phyloP scores from a whole-genome alignment of 1,140 invertebrate species.

The Temnothorax nylanderi region DNA sequence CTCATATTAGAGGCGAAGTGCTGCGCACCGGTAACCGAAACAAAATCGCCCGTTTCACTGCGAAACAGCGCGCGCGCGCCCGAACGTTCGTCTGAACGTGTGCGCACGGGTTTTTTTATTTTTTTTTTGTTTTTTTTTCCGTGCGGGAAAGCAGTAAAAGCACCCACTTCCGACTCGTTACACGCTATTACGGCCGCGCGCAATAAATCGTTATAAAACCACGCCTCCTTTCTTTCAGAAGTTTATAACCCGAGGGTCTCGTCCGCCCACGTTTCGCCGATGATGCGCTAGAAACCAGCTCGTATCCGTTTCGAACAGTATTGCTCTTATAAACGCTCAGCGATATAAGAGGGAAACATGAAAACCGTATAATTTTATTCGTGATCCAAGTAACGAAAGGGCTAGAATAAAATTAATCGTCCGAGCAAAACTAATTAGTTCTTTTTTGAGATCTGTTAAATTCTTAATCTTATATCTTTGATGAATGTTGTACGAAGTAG shows the following conservation, averaged over 20 bases:
- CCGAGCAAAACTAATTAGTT: not conserved
- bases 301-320: slow-evolving; percentile 25
- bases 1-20: slow-evolving; percentile 49
- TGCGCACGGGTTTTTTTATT: not conserved
- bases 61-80: slow-evolving; percentile 6
- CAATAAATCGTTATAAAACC: slow-evolving; percentile 66
- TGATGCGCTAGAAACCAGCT: slow-evolving; percentile 47
- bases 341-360: not conserved
- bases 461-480: slow-evolving; percentile 4
- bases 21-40: slow-evolving; percentile 47
- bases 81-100: slow-evolving; percentile 2
- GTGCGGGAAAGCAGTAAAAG: slow-evolving; percentile 43
- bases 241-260: slow-evolving; percentile 49
- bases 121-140: not conserved
- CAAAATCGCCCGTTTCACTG: slow-evolving; percentile 52
- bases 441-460: not conserved
- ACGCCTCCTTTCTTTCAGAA: slow-evolving; percentile 62
- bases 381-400: not conserved
- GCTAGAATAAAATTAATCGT: not conserved
- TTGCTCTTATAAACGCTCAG: slow-evolving; percentile 1
- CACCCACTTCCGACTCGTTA: slow-evolving; percentile 51
- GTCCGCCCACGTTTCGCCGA: slow-evolving; percentile 59
- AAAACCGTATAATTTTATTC: not conserved
- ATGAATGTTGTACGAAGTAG: not conserved
- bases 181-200: slow-evolving; percentile 51